Evolutionary conservation across 2,888 invertebrate species (phyloP), one percentile per base, ranked within the genome.

Genomic region (Watsonalla binaria): DNA sequence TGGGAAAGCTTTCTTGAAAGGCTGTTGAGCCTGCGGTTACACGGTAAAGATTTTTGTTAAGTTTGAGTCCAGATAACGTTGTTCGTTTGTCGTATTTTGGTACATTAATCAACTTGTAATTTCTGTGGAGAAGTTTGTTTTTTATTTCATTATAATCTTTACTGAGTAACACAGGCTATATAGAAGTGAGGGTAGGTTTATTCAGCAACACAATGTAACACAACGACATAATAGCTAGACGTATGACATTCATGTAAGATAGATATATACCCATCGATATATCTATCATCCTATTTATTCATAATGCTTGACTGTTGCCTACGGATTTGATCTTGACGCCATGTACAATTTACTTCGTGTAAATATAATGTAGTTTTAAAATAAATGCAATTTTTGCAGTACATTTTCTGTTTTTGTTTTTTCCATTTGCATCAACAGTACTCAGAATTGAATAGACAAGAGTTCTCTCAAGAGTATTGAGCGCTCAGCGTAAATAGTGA

Each of bases 261-360:
- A 11, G 11, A 69, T 64, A 76, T 42, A 8, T 42, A 11, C 11
- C 11, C 11, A 11, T 8, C 8, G 42, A 42, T 42, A 11, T 42
- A 42, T 49, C 37, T 49, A 37, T 37, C 14, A n/a, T 49, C 63
- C 68, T 73, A 75, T 81, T 80, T 82, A 84, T 83, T 85, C 84
- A 84, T 81, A 81, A 78, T 63, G 73, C 84, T 85, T 84, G 90
- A 90, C 86, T 87, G 89, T 90, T 90, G 89, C 87, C 81, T 80
- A 76, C 85, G 87, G 89, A 90, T 81, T 78, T 83, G 88, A 88
- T 87, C 83, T 86, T 87, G 82, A 86, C 84, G 89, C 88, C 83
- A 84, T 82, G 84, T 84, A 84, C 80, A 84, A 81, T 82, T 81
- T 84, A 84, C 82, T 67, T 68, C 65, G 81, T 87, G 88, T 90